Base-by-base conservation (phyloP, 2,797 vertebrate genomes). In the Typhlichthys eigenmanni region DNA sequence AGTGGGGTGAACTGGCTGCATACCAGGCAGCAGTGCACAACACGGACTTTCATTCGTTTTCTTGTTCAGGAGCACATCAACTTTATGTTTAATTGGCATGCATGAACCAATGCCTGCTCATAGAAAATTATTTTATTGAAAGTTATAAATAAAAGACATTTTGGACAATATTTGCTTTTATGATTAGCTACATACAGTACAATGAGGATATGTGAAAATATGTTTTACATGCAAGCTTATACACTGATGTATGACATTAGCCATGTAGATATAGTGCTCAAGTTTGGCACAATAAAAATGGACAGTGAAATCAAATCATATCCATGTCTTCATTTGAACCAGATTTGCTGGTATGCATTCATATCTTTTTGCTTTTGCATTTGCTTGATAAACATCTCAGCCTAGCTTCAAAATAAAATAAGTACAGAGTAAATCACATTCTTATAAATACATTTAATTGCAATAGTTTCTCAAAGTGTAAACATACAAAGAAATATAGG, bases 401-500 rank as follows among this genome's bases (percentile, higher is more conserved):
- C 38, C 9, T 43, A 43, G 7, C 9, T 8, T 9, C 13, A 34
- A 13, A 56, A 5, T 6, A 17, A 32, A 52, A 17, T 6, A 45
- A 54, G 12, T 56, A 14, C 16, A 46, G n/a, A 48, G 7, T 1
- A 67, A 58, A 29, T 17, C 5, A 8, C 55, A 58, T 62, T 58
- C 14, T 56, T 65, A 75, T 69, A 78, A 74, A 79, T 80, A 80
- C 43, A n/a, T 8, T 43, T 14, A 4, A 51, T 55, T 32, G 11
- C 32, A 57, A 17, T 56, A 12, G n/a, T 58, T 60, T 54, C 65
- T 46, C 57, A 69, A 63, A 32, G 38, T 69, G 65, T 72, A 70
- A 76, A 80, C 67, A 71, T 38, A 63, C 66, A 69, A 48, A 82
- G 58, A 64, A 53, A 76, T 65, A 76, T 65, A 67, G 69, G 69